A percentile compares a stretch with the other conserved stretches of the same genome.
Evolutionary conservation across 2,888 invertebrate genomes (phyloP).

Genomic region (Dendrolimus houi): DNA sequence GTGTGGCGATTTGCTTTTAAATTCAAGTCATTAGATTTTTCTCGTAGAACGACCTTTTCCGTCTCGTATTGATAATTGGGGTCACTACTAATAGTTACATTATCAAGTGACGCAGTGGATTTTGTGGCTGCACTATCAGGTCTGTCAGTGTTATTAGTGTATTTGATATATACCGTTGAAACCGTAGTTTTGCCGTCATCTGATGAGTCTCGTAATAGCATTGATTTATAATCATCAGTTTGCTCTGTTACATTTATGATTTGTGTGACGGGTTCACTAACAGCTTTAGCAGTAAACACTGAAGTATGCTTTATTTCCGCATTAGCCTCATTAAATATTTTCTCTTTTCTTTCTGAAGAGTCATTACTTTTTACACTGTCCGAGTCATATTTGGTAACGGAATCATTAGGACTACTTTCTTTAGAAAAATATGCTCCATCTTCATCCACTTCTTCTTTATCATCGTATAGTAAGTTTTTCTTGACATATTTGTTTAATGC

Average conservation of each 20-base stretch:
- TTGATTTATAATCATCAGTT: constrained; percentile 59
- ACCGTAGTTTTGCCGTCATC: constrained; percentile 1
- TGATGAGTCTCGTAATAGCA: constrained; percentile 32
- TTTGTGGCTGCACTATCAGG: constrained; percentile 1
- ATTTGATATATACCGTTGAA: neutral
- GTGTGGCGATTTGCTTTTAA: constrained; percentile 41
- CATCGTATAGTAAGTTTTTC: constrained; percentile 58
- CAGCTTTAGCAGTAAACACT: constrained; percentile 1
- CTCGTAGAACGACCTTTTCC: constrained; percentile 27
- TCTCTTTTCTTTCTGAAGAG: constrained; percentile 22
- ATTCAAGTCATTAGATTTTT: constrained; percentile 26
- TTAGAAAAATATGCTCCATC: constrained; percentile 63
- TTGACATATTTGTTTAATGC: constrained; percentile 65
- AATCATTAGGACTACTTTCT: constrained; percentile 60
- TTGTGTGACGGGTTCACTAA: constrained; percentile 10
- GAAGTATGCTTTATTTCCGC: constrained; percentile 6
- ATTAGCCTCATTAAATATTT: neutral
- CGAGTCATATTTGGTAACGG: constrained; percentile 49
- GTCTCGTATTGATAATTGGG: constrained; percentile 17
- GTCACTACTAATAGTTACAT: constrained; percentile 17
- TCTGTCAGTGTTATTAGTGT: neutral
- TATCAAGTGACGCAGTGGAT: constrained; percentile 17
- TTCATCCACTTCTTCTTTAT: constrained; percentile 34
- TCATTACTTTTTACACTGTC: constrained; percentile 49
- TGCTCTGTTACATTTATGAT: constrained; percentile 26